Conservation (phyloP, 2,888 invertebrate species). For the Troides aeacus region DNA sequence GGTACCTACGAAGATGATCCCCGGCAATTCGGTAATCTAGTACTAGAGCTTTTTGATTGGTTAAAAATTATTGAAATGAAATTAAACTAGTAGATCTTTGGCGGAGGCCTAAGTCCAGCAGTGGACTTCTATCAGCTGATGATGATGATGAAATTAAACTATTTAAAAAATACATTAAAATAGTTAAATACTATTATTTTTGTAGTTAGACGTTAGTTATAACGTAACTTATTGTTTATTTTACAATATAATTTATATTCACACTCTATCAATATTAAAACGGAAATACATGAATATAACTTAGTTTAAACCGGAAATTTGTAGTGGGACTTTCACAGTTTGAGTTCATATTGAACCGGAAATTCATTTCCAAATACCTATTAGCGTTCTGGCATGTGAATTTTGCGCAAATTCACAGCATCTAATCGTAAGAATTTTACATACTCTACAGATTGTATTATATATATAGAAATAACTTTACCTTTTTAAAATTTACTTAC, state of each 20-base stretch:
- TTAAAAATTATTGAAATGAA: no score
- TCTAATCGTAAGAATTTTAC: background rate
- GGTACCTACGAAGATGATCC: no score
- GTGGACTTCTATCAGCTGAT: no score
- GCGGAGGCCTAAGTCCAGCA: no score
- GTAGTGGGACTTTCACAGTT: slow-evolving; percentile 69
- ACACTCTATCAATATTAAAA: slow-evolving; percentile 6
- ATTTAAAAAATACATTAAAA: no score
- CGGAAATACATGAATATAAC: slow-evolving; percentile 35
- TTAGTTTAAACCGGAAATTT: slow-evolving; percentile 65
- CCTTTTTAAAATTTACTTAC: background rate
- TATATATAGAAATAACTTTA: background rate
- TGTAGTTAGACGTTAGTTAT: no score
- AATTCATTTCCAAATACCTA: slow-evolving; percentile 29
- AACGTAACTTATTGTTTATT: background rate
- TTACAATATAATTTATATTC: background rate
- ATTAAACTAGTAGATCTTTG: no score
- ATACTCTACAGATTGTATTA: background rate
- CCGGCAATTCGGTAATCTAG: no score
- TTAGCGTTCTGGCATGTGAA: slow-evolving; percentile 18
- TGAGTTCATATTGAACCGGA: slow-evolving; percentile 54
- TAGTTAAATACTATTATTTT: no score
- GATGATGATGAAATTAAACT: no score
- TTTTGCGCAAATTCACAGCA: slow-evolving; percentile 10
- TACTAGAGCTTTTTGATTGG: no score